phyloP scores from a whole-genome alignment of 2,797 vertebrate species.

The Pangasius krempfi region DNA sequence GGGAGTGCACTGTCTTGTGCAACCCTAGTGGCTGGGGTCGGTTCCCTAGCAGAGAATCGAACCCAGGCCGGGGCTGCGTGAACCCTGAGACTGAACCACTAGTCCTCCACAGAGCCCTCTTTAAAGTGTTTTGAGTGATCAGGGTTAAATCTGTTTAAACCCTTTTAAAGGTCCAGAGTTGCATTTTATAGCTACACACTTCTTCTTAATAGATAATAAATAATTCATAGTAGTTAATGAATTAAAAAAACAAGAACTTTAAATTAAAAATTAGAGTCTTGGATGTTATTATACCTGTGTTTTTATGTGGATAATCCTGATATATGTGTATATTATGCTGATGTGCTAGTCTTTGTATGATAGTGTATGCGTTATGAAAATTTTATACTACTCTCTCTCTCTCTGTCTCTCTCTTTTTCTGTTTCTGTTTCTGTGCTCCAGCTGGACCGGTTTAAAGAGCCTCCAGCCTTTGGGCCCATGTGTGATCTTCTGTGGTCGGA shows the following conservation, averaged over 20 bases:
- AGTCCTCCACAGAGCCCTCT: too few relatives aligned
- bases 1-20: too few relatives aligned
- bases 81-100: too few relatives aligned
- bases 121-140: too few relatives aligned
- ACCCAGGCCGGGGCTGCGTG: too few relatives aligned
- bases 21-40: too few relatives aligned
- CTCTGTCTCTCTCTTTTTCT: constrained; percentile 1
- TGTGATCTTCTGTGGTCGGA: constrained; percentile 83
- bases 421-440: constrained; percentile 55
- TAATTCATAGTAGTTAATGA: neutral
- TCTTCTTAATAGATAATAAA: neutral
- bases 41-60: too few relatives aligned
- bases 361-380: neutral
- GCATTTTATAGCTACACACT: neutral
- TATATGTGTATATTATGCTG: neutral
- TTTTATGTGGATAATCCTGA: neutral
- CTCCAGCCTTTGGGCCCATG: constrained; percentile 82
- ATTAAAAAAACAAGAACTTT: neutral
- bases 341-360: neutral
- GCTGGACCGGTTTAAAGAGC: constrained; percentile 84
- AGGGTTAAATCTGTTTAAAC: neutral
- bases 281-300: neutral
- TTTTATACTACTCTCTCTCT: neutral
- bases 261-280: neutral
- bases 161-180: neutral